Percentiles rank a stretch among this genome's conserved stretches.
These are phyloP conservation scores for Folsomia manolachei DNA, from an alignment of 2,888 invertebrate species.

Conservation along the genomic window DNA sequence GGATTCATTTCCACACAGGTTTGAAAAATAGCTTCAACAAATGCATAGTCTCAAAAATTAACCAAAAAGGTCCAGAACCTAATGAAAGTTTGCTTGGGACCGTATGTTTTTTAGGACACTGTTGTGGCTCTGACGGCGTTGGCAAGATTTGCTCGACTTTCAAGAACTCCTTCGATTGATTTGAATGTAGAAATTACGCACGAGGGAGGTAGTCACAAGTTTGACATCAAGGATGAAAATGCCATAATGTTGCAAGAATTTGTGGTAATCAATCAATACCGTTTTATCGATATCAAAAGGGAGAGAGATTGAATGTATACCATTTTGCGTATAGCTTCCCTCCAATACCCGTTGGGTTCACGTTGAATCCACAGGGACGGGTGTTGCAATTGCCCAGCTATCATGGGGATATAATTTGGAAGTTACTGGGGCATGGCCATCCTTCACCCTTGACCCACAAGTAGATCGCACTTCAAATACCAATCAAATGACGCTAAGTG, in stretches of 20 bases:
- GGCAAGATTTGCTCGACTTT: conserved; percentile 67
- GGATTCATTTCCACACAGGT: conserved; percentile 67
- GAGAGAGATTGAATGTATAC: neutral
- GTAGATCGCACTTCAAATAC: conserved; percentile 76
- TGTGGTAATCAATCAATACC: conserved; percentile 58
- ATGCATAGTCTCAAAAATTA: no score
- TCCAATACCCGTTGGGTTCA: conserved; percentile 64
- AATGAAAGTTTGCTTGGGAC: neutral
- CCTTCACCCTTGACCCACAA: conserved; percentile 80
- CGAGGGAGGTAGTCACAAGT: conserved; percentile 58
- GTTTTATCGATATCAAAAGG: neutral
- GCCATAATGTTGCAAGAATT: conserved; percentile 78
- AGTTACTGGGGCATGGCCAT: conserved; percentile 81
- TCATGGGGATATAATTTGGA: conserved; percentile 78
- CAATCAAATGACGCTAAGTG: conserved; percentile 73
- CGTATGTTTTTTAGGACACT: neutral
- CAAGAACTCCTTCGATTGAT: conserved; percentile 57
- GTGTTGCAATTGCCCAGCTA: conserved; percentile 74
- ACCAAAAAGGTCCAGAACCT: no score
- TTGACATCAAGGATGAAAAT: conserved; percentile 67
- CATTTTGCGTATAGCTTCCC: conserved; percentile 55
- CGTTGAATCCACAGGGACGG: conserved; percentile 74
- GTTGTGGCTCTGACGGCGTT: conserved; percentile 66
- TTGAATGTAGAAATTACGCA: conserved; percentile 61
- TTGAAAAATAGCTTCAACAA: neutral